Evolutionary conservation across 2,113 vertebrate genomes (phyloP).

Genomic region (Erpornis zantholeuca): DNA sequence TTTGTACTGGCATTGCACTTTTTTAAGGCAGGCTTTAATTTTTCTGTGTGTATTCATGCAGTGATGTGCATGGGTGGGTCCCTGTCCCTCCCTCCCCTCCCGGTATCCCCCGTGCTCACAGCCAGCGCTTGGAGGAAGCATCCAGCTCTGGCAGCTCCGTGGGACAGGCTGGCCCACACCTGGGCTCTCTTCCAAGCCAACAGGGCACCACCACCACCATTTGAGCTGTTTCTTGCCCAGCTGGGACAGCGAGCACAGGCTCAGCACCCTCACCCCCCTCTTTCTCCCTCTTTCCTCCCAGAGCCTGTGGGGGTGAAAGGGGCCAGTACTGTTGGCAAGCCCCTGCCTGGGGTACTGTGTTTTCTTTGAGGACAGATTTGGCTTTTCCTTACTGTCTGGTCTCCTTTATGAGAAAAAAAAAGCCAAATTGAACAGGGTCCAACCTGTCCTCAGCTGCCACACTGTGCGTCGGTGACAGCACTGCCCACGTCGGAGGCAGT

Average conservation of each 20-base stretch:
- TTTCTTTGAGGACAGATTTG: neutral
- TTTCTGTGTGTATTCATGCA: neutral
- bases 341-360: neutral
- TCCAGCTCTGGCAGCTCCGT: fast-evolving
- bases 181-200: neutral
- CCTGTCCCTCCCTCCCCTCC: neutral
- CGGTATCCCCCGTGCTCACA: neutral
- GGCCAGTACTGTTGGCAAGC: fast-evolving
- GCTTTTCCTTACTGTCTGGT: neutral
- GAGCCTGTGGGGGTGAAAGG: neutral
- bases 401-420: neutral
- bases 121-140: neutral
- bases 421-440: neutral
- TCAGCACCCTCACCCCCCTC: neutral
- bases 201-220: neutral
- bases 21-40: neutral
- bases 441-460: neutral
- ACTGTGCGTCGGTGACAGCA: neutral
- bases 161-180: neutral
- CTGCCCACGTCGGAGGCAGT: neutral
- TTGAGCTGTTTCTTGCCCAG: neutral
- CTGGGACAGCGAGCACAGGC: neutral
- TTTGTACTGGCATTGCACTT: too few species aligned
- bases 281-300: neutral
- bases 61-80: fast-evolving